Base-by-base conservation (phyloP, 2,797 vertebrate genomes). In the Peromyscus eremicus region DNA sequence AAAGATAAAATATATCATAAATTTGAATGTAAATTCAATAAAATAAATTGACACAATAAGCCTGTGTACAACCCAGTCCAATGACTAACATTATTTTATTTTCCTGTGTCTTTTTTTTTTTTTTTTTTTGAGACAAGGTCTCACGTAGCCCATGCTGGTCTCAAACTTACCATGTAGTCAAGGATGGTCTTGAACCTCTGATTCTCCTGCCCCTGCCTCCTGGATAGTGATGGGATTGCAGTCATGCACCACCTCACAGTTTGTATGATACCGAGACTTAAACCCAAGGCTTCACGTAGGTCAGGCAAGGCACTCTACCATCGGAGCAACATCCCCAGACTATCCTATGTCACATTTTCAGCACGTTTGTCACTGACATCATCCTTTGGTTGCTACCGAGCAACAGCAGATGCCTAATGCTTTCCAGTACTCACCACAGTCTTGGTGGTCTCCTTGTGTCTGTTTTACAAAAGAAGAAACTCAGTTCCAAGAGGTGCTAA, bases 41-140 rank as follows among this genome's bases (percentile, higher is more conserved):
- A 89, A 34, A 89, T 86, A 68, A 89, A 89, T 34, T 6, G 27
- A 75, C 19, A 37, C n/a, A 92, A 90, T 34, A 62, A 66, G 27
- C 6, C 27, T 75, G 27, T 82, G n/a, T 76, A 83, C 13, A 80
- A 62, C 43, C 66, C 27, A 89, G 32, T 57, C 32, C 12, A 29
- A 68, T 52, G 55, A 62, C 37, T 66, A 68, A 92, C 46, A 27
- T 93, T 60, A 94, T 90, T 94, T 96, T 89, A 77, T 73, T 85
- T 76, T 71, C 19, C 55, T 79, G 32, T 64, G n/a, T 19, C 80
- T 25, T 92, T 94, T 75, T 34, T 80, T 49, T 68, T 43, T 94
- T 75, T 25, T 92, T 94, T 75, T 34, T 80, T 49, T 68, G 64
- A n/a, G 43, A n/a, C 43, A 70, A 85, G 32, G 46, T 70, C 32